Percentiles rank a stretch among this genome's conserved stretches.
Evolutionary conservation across 2,888 invertebrate genomes (phyloP).

Genomic region (Rhabditoides inermis): DNA sequence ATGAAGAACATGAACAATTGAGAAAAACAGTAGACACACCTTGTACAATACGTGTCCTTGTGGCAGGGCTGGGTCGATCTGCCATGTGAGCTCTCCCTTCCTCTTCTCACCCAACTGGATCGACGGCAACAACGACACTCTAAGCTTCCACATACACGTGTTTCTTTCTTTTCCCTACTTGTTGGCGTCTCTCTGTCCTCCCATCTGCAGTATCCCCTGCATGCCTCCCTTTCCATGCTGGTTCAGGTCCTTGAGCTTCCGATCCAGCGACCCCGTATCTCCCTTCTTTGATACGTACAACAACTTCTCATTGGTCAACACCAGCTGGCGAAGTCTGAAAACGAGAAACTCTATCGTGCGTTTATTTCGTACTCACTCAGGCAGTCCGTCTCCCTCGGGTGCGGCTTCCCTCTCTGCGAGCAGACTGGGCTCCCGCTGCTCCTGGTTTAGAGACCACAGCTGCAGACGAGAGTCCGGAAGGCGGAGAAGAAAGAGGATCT

Average conservation of each 20-base stretch:
- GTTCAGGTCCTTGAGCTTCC: too few species aligned
- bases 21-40: constrained; percentile 10
- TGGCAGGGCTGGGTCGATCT: constrained; percentile 18
- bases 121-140: too few species aligned
- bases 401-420: too few species aligned
- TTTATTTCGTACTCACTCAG: constrained; percentile 13
- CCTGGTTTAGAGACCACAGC: too few species aligned
- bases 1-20: neutral
- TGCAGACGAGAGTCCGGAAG: constrained; percentile 17
- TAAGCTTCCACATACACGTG: too few species aligned
- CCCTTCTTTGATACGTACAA: constrained; percentile 36
- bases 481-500: constrained; percentile 14
- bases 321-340: constrained; percentile 36
- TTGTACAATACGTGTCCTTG: constrained; percentile 27
- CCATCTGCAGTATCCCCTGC: neutral
- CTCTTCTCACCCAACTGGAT: constrained; percentile 21
- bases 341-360: neutral
- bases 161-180: too few species aligned
- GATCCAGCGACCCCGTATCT: constrained; percentile 7
- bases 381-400: constrained; percentile 9
- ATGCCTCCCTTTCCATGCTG: too few species aligned
- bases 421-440: too few species aligned
- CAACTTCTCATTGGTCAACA: constrained; percentile 32
- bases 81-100: constrained; percentile 33
- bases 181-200: too few species aligned